Base-by-base conservation (phyloP, 2,888 invertebrate species). In the Tribolium freemani region DNA sequence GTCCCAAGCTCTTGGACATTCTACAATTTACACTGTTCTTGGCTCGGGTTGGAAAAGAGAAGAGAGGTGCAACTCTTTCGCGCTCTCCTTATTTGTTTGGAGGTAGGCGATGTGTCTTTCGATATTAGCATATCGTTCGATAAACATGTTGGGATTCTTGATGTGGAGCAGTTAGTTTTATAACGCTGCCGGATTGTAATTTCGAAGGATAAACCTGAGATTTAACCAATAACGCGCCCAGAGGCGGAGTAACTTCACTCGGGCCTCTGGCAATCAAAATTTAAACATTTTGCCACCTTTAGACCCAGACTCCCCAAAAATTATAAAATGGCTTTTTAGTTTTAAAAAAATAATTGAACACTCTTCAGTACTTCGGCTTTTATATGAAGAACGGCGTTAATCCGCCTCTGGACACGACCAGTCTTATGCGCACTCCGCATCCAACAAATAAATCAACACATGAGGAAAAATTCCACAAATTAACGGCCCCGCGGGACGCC, bases 141-240 rank as follows among this genome's bases (percentile, higher is more conserved):
- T 72, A 72, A 72, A 72, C 72, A 72, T 64, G 72, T 72, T 69
- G 69, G 69, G 64, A 72, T 72, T 69, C 69, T 69, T 64, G 69
- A 69, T 69, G 64, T 57, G 57, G 64, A 72, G 69, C 68, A 72
- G 56, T 66, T 70, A 64, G 69, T 72, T 75, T 76, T 70, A 64
- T 71, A 64, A 69, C 60, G 63, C 38, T 54, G 71, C 66, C 56
- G 56, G 56, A 66, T 68, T 57, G 56, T 68, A 66, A 63, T 73
- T 72, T 67, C 48, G 50, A 69, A 69, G 69, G 69, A 69, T 60
- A 60, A 60, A 60, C 48, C 53, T 20, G 60, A 69, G 69, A 56
- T 67, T 67, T 56, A 57, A 48, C 67, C 67, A 67, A 67, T 67
- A 67, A 67, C 67, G 53, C 16, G 16, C 2, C 2, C 16, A 16